These are phyloP conservation scores for Drosophila kuntzei DNA, from an alignment of 2,888 invertebrate species.

Conservation along the genomic window DNA sequence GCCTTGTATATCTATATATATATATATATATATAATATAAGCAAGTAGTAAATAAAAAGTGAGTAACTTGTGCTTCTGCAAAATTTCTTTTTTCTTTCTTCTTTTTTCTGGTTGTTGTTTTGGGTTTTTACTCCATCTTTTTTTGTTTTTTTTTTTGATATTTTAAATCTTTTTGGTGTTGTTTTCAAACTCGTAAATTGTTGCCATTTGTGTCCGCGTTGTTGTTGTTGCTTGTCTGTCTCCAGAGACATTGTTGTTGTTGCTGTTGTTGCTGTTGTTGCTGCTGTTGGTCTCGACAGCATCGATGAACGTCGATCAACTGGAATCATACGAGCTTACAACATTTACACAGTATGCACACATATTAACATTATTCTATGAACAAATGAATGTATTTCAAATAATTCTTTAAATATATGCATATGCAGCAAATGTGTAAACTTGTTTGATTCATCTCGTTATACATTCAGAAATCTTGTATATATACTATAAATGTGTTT, in stretches of 20 bases:
- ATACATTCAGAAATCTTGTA: constrained; percentile 2
- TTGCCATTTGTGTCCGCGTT: constrained; percentile 49
- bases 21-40: constrained; percentile 7
- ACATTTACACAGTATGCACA: constrained; percentile 19
- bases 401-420: constrained; percentile 12
- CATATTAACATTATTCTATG: constrained; percentile 5
- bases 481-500: constrained; percentile 6
- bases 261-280: not conserved
- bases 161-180: constrained; percentile 8
- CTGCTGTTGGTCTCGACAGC: constrained; percentile 21
- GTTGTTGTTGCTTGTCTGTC: constrained; percentile 33
- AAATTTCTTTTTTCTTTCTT: constrained; percentile 18
- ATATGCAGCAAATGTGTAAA: constrained; percentile 26
- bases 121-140: not conserved
- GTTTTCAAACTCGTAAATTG: constrained; percentile 41
- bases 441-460: constrained; percentile 26
- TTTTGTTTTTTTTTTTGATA: constrained; percentile 7
- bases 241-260: not conserved
- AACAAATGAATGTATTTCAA: constrained; percentile 5
- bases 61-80: constrained; percentile 48
- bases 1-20: not conserved
- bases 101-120: constrained; percentile 2
- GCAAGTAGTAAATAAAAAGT: constrained; percentile 18
- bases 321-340: constrained; percentile 37
- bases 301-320: constrained; percentile 20